These are phyloP conservation scores for Arge pagana DNA, from an alignment of 2,888 invertebrate genomes.

Conservation along the genomic window DNA sequence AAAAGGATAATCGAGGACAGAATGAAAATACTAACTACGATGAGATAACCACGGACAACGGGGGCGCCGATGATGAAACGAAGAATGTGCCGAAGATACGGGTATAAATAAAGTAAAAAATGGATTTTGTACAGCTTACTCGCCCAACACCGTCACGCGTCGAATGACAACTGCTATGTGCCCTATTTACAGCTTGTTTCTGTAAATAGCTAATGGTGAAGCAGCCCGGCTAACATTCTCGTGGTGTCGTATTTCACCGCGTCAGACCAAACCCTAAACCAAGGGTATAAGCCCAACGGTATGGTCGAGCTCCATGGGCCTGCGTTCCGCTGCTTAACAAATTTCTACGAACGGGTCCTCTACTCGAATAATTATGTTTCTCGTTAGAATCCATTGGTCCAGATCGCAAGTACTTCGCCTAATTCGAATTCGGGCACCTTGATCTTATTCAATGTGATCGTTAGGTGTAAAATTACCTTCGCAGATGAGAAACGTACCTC, in stretches of 20 bases:
- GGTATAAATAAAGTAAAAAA: too few relatives aligned
- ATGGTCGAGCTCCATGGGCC: background rate
- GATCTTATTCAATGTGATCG: too few relatives aligned
- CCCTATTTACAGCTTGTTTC: constrained; percentile 53
- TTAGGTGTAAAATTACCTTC: too few relatives aligned
- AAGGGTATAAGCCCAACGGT: constrained; percentile 12
- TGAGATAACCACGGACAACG: background rate
- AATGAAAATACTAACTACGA: too few relatives aligned
- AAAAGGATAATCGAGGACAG: too few relatives aligned
- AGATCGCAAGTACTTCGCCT: too few relatives aligned
- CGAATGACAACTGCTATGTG: constrained; percentile 41
- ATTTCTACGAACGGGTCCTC: constrained; percentile 14
- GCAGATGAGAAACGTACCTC: too few relatives aligned
- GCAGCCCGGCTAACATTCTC: constrained; percentile 21
- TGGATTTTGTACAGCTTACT: too few relatives aligned
- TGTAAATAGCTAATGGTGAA: constrained; percentile 55
- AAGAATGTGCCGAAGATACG: too few relatives aligned
- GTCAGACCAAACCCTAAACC: constrained; percentile 20
- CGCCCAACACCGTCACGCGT: constrained; percentile 28
- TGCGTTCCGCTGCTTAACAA: constrained; percentile 8
- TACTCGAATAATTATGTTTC: constrained; percentile 18
- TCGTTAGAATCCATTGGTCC: constrained; percentile 14
- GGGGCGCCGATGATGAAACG: background rate
- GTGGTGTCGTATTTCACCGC: constrained; percentile 22
- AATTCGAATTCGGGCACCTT: too few relatives aligned